phyloP scores from a whole-genome alignment of 2,797 vertebrate genomes.

The Ctenopoma multispine region DNA sequence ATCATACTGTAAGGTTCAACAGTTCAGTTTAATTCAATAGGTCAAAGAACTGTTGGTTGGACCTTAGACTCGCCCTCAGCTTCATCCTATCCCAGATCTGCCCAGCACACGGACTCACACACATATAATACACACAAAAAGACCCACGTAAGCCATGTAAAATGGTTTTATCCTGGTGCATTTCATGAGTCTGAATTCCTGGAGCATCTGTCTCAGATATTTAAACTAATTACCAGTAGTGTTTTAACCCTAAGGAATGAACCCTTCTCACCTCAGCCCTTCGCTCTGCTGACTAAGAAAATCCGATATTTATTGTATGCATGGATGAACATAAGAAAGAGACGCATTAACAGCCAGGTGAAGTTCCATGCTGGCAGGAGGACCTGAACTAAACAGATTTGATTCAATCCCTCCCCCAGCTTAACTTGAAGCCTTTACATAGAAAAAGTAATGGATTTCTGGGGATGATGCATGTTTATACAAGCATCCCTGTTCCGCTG shows the following conservation, averaged over 20 bases:
- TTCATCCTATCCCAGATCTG: slow-evolving; percentile 44
- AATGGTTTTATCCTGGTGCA: slow-evolving; percentile 23
- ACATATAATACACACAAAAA: slow-evolving; percentile 8
- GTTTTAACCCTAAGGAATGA: slow-evolving; percentile 43
- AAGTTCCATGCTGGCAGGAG: slow-evolving; percentile 16
- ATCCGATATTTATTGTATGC: slow-evolving; percentile 48
- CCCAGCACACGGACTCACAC: slow-evolving; percentile 58
- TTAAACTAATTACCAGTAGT: slow-evolving; percentile 60
- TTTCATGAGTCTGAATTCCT: slow-evolving; percentile 57
- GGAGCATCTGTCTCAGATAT: slow-evolving; percentile 61
- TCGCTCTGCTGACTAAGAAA: slow-evolving; percentile 28
- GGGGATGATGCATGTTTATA: slow-evolving; percentile 36
- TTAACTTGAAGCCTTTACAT: slow-evolving; percentile 14
- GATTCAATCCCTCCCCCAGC: slow-evolving; percentile 8
- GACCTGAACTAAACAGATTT: neutral
- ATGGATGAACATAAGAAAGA: slow-evolving; percentile 37
- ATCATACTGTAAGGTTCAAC: neutral
- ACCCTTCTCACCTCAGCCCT: slow-evolving; percentile 41
- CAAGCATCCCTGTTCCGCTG: slow-evolving; percentile 13
- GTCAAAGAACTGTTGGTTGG: slow-evolving; percentile 27
- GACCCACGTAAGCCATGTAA: slow-evolving; percentile 11
- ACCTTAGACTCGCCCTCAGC: slow-evolving; percentile 19
- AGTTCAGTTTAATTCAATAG: slow-evolving; percentile 15
- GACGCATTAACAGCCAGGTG: slow-evolving; percentile 37
- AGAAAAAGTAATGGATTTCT: slow-evolving; percentile 34